phyloP scores from a whole-genome alignment of 2,113 vertebrate species.

The Desmodus rotundus region DNA sequence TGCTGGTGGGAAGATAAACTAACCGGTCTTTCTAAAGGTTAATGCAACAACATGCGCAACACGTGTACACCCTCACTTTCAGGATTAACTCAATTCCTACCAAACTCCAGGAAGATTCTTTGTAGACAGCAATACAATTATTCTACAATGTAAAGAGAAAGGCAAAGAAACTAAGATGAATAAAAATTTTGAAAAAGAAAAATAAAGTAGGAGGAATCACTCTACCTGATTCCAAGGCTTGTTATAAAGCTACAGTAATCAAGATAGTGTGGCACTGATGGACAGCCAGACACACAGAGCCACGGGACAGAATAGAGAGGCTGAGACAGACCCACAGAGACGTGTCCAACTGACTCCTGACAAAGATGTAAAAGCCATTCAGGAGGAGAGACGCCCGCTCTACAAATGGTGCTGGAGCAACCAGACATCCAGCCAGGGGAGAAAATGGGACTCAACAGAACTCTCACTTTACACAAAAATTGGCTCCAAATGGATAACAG shows the following conservation, averaged over 20 bases:
- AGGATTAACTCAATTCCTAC: background rate
- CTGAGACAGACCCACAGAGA: background rate
- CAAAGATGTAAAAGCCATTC: background rate
- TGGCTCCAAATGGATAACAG: background rate
- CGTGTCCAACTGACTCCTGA: background rate
- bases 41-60: background rate
- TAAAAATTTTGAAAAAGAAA: background rate
- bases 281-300: background rate
- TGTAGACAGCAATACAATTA: background rate
- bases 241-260: background rate
- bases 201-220: background rate
- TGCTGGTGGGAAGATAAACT: background rate
- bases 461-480: background rate
- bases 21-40: background rate
- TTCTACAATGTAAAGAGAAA: background rate
- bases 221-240: background rate
- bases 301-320: background rate
- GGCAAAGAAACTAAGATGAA: background rate
- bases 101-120: background rate
- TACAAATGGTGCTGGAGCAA: background rate
- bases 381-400: background rate
- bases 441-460: background rate
- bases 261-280: fast-evolving
- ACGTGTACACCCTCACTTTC: background rate
- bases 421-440: background rate